Conservation (phyloP, 2,888 invertebrate species). For the Glaucopsyche alexis region DNA sequence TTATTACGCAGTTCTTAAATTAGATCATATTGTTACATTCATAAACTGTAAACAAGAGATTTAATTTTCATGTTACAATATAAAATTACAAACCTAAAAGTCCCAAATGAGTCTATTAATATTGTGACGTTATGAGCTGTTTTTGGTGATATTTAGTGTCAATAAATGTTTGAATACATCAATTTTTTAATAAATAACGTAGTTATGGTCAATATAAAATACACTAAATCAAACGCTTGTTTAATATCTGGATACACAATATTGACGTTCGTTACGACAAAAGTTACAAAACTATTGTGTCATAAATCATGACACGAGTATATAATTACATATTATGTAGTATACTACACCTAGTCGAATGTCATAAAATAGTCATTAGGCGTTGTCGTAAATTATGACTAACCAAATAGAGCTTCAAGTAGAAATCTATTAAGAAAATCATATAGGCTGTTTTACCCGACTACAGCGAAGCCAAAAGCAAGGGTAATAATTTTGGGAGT, state of each 20-base stretch:
- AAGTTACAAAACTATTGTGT: constrained; percentile 11
- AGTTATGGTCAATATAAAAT: constrained; percentile 15
- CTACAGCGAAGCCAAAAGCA: no score
- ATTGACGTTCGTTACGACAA: constrained; percentile 24
- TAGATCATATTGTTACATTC: no score
- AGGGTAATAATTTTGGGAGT: no score
- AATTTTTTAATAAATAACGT: background rate
- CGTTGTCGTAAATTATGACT: constrained; percentile 9
- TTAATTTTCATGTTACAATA: no score
- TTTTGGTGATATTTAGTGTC: background rate
- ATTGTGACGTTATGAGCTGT: background rate
- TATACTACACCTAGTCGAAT: background rate
- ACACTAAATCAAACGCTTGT: constrained; percentile 22
- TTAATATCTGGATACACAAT: background rate
- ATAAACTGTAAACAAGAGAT: no score
- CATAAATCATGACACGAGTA: constrained; percentile 6
- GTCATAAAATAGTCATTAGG: constrained; percentile 21
- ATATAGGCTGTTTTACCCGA: background rate
- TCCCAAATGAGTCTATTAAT: background rate
- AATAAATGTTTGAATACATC: constrained; percentile 10
- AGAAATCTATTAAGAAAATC: background rate
- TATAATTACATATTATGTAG: constrained; percentile 9
- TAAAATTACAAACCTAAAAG: background rate
- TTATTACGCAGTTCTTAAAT: no score
- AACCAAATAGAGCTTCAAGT: background rate